Conservation (phyloP, 2,888 invertebrate species). For the Azorinus chamasolen region DNA sequence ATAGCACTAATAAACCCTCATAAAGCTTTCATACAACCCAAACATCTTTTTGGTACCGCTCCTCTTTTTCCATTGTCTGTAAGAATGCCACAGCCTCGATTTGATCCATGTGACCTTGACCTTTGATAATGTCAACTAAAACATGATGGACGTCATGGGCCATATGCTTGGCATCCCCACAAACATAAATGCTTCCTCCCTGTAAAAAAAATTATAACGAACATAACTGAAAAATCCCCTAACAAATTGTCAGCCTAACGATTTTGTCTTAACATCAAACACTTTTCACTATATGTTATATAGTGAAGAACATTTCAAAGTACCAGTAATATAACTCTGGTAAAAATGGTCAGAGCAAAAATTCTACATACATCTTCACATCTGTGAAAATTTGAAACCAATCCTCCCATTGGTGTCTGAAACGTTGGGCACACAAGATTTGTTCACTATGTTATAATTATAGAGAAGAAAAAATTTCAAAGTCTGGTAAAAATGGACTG, state of each 20-base stretch:
- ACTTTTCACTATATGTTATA: no score
- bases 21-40: constrained; percentile 88
- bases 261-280: not conserved
- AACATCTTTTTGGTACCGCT: constrained; percentile 92
- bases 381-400: no score
- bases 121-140: constrained; percentile 88
- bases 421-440: no score
- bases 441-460: no score
- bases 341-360: no score
- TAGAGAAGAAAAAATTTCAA: no score
- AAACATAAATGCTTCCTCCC: constrained; percentile 87
- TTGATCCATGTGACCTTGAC: constrained; percentile 87
- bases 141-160: constrained; percentile 94
- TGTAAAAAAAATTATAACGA: constrained; percentile 88
- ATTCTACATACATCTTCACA: no score
- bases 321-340: no score
- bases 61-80: constrained; percentile 89
- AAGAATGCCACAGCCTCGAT: constrained; percentile 89
- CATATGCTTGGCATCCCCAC: constrained; percentile 94
- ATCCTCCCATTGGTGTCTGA: no score
- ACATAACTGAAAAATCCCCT: not conserved
- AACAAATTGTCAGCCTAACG: not conserved
- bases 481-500: no score
- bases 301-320: no score
- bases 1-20: no score